Conservation (phyloP, 2,797 vertebrate species). For the Salarias fasciatus region DNA sequence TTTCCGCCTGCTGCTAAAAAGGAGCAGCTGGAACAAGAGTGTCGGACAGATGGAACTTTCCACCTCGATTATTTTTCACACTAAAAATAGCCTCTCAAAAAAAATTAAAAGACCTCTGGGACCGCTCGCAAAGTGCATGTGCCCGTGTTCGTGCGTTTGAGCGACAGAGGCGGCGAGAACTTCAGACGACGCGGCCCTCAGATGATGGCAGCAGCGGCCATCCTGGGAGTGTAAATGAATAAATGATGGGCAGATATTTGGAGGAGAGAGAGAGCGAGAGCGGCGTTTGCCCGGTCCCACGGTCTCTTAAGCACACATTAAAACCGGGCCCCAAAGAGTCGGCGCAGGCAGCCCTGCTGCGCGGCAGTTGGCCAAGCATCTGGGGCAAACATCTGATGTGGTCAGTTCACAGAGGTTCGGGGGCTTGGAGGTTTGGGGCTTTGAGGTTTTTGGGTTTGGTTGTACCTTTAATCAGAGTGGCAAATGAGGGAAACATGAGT, state of each 20-base stretch:
- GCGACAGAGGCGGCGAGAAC: slow-evolving; percentile 61
- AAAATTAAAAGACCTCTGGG: slow-evolving; percentile 86
- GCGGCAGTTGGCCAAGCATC: slow-evolving; percentile 63
- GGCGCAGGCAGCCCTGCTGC: slow-evolving; percentile 48
- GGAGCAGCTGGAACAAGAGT: slow-evolving; percentile 86
- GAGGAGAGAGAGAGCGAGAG: slow-evolving; percentile 49
- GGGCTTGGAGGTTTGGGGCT: slow-evolving; percentile 38
- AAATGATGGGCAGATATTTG: slow-evolving; percentile 80
- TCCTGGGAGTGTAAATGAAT: slow-evolving; percentile 76
- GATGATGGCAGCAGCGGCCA: slow-evolving; percentile 60
- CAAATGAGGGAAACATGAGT: slow-evolving; percentile 39
- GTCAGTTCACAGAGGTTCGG: slow-evolving; percentile 50
- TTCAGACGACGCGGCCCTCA: slow-evolving; percentile 63
- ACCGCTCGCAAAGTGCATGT: slow-evolving; percentile 73
- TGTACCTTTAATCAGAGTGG: slow-evolving; percentile 51
- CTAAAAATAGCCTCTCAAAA: slow-evolving; percentile 87
- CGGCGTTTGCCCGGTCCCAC: slow-evolving; percentile 43
- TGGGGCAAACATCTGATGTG: slow-evolving; percentile 73
- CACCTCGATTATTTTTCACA: slow-evolving; percentile 86
- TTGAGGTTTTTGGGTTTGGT: slow-evolving; percentile 45
- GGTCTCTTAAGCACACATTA: slow-evolving; percentile 75
- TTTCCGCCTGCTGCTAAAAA: slow-evolving; percentile 75
- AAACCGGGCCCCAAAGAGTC: slow-evolving; percentile 50
- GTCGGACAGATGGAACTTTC: slow-evolving; percentile 88
- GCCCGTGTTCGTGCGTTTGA: slow-evolving; percentile 56